Evolutionary conservation across 2,888 invertebrate species (phyloP), one percentile per base, ranked within the genome.

Genomic region (Nephrocerus scutellatus): DNA sequence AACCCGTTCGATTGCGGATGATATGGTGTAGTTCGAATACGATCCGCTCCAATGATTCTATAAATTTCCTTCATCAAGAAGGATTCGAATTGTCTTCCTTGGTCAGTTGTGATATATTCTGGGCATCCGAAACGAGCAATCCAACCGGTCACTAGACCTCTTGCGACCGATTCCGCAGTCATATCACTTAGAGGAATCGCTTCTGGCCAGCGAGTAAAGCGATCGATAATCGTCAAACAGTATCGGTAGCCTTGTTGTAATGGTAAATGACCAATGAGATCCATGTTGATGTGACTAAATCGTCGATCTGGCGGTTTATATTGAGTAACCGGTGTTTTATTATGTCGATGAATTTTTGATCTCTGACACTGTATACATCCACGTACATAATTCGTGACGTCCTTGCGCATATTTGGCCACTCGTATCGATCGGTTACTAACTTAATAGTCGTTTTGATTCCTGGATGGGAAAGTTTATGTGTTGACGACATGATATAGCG

Each of bases 1-100:
- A 44, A 32, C 6, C 36, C 44, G 22, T 45, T 44, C 6, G 34
- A 18, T 25, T 45, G 41, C 14, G 36, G 33, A 20, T 42, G 44
- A 23, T 39, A 45, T 4, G 41, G 32, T 3, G 30, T 42, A 15
- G 34, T 38, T 21, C 18, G 32, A 5, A 26, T 19, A 32, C 39
- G 32, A 12, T 21, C 16, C 3, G 22, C 35, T 8, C 40, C 38
- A 4, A 30, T 22, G n/a, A 32, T 13, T 9, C 20, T 26, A 5
- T 22, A 22, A 12, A 47, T 32, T 8, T 37, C 36, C 15, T 12
- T 29, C 10, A 47, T 42, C 10, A 42, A 4, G 9, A 8, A 13
- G 9, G 38, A 41, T 21, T 41, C 41, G 10, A 42, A 39, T 24
- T 43, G 38, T 16, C 34, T 12, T 14, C 41, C 34, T 18, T 30